These are phyloP conservation scores for Leptestheria dahalacensis DNA, from an alignment of 1,140 invertebrate genomes.

Conservation along the genomic window DNA sequence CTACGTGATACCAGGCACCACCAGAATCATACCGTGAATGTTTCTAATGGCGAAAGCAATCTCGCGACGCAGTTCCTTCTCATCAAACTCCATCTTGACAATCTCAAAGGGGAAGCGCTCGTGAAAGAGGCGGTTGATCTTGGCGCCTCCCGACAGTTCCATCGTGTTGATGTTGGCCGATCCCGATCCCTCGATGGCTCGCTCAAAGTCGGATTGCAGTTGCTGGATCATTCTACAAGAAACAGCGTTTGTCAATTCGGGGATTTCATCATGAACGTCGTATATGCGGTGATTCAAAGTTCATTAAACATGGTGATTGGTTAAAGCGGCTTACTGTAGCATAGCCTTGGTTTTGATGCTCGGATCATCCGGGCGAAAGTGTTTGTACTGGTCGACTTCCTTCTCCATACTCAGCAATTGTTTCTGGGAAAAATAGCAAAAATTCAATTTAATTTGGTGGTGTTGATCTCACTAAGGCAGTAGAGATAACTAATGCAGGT, in stretches of 20 bases:
- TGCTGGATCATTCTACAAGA: constrained; percentile 87
- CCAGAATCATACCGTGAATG: constrained; percentile 60
- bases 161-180: constrained; percentile 89
- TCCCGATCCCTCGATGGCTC: constrained; percentile 92
- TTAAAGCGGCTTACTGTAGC: constrained; percentile 97
- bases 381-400: constrained; percentile 98
- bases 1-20: background rate
- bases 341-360: constrained; percentile 98
- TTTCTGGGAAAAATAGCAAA: too few species aligned
- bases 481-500: too few species aligned
- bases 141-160: constrained; percentile 95
- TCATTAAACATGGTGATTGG: too few species aligned
- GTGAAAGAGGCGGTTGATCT: constrained; percentile 97
- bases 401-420: constrained; percentile 87
- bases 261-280: too few species aligned
- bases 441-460: too few species aligned
- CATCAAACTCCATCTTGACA: constrained; percentile 97
- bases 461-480: background rate
- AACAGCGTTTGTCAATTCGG: background rate
- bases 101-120: constrained; percentile 99
- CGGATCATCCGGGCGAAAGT: constrained; percentile 95
- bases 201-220: constrained; percentile 92
- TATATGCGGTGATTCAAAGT: too few species aligned
- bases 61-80: constrained; percentile 91
- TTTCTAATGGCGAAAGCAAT: constrained; percentile 98